Conservation (phyloP, 2,113 vertebrate species). For the Saimiri boliviensis region DNA sequence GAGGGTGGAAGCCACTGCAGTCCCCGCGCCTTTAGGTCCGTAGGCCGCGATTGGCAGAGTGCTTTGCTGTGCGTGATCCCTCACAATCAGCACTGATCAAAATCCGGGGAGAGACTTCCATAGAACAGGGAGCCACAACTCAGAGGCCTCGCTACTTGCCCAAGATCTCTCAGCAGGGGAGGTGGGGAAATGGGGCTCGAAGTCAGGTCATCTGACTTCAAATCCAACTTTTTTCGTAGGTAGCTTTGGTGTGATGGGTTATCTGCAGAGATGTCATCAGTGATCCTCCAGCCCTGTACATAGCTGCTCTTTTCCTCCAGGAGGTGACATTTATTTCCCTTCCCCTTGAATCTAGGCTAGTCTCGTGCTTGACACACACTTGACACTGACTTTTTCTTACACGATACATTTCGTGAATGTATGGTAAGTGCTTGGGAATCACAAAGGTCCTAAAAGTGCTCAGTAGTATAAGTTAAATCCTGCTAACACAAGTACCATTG, state of each 20-base stretch:
- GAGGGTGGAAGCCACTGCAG: too few relatives aligned
- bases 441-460: conserved; percentile 55
- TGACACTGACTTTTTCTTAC: conserved; percentile 4
- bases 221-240: neutral
- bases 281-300: neutral
- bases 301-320: neutral
- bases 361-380: neutral
- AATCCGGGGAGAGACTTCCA: neutral
- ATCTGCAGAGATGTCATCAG: neutral
- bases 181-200: neutral
- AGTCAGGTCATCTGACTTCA: neutral
- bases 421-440: conserved; percentile 60
- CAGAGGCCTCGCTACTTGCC: neutral
- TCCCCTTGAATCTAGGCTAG: neutral
- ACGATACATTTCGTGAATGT: conserved; percentile 45
- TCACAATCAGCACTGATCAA: neutral
- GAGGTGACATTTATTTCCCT: neutral
- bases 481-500: conserved; percentile 28
- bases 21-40: too few relatives aligned
- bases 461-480: conserved; percentile 61
- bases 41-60: neutral
- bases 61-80: rapidly evolving
- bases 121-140: neutral
- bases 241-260: neutral
- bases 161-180: neutral